Conservation (phyloP, 1,140 invertebrate genomes). For the Lordiphosa stackelbergi region DNA sequence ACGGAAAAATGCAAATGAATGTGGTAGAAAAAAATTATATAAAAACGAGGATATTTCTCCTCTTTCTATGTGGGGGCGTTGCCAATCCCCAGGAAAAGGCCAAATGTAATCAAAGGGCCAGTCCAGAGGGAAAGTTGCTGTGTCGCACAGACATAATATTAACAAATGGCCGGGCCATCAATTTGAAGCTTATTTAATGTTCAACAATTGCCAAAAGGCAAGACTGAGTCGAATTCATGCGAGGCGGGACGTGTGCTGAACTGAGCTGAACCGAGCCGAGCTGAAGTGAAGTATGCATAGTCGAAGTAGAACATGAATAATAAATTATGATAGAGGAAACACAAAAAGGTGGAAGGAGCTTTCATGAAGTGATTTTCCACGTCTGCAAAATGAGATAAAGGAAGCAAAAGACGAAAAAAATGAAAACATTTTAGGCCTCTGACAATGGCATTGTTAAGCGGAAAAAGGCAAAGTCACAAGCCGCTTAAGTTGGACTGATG, state of each 20-base stretch:
- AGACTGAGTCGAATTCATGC: slow-evolving; percentile 30
- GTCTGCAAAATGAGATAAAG: slow-evolving; percentile 64
- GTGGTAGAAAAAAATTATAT: slow-evolving; percentile 21
- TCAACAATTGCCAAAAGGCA: slow-evolving; percentile 44
- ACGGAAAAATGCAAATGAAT: slow-evolving; percentile 57
- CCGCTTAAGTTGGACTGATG: slow-evolving; percentile 38
- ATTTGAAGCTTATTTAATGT: slow-evolving; percentile 72
- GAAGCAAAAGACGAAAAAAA: slow-evolving; percentile 13
- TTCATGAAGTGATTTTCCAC: slow-evolving; percentile 71
- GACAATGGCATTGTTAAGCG: slow-evolving; percentile 52
- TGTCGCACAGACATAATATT: slow-evolving; percentile 56
- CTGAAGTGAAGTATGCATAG: slow-evolving; percentile 27
- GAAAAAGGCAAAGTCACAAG: slow-evolving; percentile 42
- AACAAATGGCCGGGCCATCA: slow-evolving; percentile 69
- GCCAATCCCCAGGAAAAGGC: slow-evolving; percentile 1
- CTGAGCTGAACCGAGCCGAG: neutral
- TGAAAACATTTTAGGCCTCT: slow-evolving; percentile 46
- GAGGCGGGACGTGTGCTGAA: slow-evolving; percentile 13
- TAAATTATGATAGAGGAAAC: slow-evolving; percentile 56
- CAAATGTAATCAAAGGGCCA: slow-evolving; percentile 58
- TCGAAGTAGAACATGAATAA: slow-evolving; percentile 56
- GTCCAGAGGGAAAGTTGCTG: slow-evolving; percentile 24
- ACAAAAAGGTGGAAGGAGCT: slow-evolving; percentile 6
- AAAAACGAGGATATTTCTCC: neutral
- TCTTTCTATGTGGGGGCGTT: slow-evolving; percentile 4